These are phyloP conservation scores for Balearica regulorum DNA, from an alignment of 2,797 vertebrate genomes.

Conservation along the genomic window DNA sequence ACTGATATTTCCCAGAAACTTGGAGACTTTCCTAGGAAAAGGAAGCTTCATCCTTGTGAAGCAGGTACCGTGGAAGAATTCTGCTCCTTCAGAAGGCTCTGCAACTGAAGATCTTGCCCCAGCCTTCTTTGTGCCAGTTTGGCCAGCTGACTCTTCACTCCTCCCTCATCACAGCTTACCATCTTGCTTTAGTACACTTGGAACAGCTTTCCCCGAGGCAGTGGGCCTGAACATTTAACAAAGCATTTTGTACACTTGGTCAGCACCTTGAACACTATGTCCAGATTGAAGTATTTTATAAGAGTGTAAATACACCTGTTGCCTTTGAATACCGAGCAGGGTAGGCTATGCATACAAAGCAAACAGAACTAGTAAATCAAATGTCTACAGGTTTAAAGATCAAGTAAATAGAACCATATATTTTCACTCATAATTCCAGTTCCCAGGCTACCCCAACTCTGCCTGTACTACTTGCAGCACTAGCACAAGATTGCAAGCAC, in stretches of 20 bases:
- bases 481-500: background rate
- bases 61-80: background rate
- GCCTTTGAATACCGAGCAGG: background rate
- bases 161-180: background rate
- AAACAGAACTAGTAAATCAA: background rate
- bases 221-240: background rate
- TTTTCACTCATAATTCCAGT: background rate
- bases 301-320: background rate
- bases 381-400: background rate
- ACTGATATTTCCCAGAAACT: background rate
- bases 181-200: background rate
- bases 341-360: background rate
- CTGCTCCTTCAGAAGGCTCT: background rate
- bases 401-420: background rate
- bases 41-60: background rate
- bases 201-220: background rate
- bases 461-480: background rate
- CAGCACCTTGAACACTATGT: background rate
- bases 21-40: background rate
- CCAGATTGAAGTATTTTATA: background rate
- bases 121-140: background rate
- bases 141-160: background rate
- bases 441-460: background rate
- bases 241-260: background rate
- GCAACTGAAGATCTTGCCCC: background rate